Evolutionary conservation across 2,888 invertebrate species (phyloP).

Genomic region (Mellilla xanthometata): DNA sequence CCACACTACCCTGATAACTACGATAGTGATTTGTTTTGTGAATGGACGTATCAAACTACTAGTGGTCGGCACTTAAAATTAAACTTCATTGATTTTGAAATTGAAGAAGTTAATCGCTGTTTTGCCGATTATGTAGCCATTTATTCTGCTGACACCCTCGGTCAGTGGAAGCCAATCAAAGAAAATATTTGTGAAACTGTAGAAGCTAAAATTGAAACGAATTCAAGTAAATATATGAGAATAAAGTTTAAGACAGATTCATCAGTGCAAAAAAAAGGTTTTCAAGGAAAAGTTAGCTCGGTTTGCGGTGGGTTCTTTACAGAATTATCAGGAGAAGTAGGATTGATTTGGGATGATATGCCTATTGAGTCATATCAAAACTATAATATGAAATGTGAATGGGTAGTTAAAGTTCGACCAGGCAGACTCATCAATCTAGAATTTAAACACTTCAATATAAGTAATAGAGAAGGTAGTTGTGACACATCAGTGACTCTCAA

Average conservation of each 20-base stretch:
- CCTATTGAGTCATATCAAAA: slow-evolving; percentile 10
- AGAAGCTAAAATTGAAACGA: slow-evolving; percentile 43
- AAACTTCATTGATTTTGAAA: slow-evolving; percentile 76
- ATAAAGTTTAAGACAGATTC: slow-evolving; percentile 86
- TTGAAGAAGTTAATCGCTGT: slow-evolving; percentile 84
- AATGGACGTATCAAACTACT: slow-evolving; percentile 87
- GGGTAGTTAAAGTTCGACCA: slow-evolving; percentile 88
- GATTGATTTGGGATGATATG: slow-evolving; percentile 42
- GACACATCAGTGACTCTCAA: slow-evolving; percentile 79
- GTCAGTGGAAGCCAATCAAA: slow-evolving; percentile 78
- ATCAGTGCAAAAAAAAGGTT: slow-evolving; percentile 85
- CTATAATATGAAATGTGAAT: slow-evolving; percentile 81
- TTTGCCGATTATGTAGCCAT: slow-evolving; percentile 84
- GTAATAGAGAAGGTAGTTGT: slow-evolving; percentile 59
- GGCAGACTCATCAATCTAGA: slow-evolving; percentile 87
- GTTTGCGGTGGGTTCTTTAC: slow-evolving; percentile 88
- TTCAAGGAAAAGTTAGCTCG: slow-evolving; percentile 79
- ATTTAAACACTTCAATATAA: slow-evolving; percentile 84
- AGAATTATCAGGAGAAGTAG: slow-evolving; percentile 81
- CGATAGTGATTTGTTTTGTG: slow-evolving; percentile 83
- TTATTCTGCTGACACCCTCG: slow-evolving; percentile 75
- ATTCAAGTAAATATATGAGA: slow-evolving; percentile 83
- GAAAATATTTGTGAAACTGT: slow-evolving; percentile 79
- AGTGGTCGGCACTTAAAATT: slow-evolving; percentile 84
- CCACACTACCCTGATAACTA: slow-evolving; percentile 91